phyloP scores from a whole-genome alignment of 1,140 invertebrate genomes.

The Temnothorax nylanderi region DNA sequence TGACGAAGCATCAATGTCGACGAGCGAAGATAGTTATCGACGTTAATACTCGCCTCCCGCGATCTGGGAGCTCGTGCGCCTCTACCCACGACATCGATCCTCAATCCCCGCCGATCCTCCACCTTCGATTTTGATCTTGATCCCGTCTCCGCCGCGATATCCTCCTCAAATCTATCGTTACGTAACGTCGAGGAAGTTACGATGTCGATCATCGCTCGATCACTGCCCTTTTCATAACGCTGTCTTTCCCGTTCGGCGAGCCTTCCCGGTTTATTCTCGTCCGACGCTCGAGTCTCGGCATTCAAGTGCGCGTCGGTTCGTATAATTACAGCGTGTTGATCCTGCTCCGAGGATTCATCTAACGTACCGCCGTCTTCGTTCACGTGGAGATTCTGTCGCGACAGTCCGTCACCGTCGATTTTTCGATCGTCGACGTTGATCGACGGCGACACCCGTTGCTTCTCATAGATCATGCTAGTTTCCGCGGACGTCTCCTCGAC shows the following conservation, averaged over 20 bases:
- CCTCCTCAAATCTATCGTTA: slow-evolving; percentile 1
- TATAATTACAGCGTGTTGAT: slow-evolving; percentile 37
- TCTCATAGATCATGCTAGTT: slow-evolving; percentile 4
- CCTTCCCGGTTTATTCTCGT: background rate
- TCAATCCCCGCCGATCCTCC: background rate
- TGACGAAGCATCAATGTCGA: background rate
- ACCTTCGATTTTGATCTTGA: background rate
- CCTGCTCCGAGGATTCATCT: background rate
- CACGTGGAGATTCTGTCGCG: background rate
- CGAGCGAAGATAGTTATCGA: slow-evolving; percentile 29
- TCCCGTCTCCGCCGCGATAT: background rate
- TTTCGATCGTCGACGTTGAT: slow-evolving; percentile 14
- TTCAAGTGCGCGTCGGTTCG: slow-evolving; percentile 1
- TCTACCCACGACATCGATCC: background rate
- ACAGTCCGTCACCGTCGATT: background rate
- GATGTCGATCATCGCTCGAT: background rate
- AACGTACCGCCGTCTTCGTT: background rate
- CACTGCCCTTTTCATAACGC: background rate
- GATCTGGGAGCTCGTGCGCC: slow-evolving; percentile 7
- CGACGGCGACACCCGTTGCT: slow-evolving; percentile 21
- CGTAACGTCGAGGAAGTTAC: slow-evolving; percentile 25
- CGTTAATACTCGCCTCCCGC: slow-evolving; percentile 27
- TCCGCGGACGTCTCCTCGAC: background rate
- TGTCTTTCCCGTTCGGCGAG: background rate
- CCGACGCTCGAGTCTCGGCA: background rate